Evolutionary conservation across 2,888 invertebrate species (phyloP), one percentile per base, ranked within the genome.

Genomic region (Drosophila birchii): DNA sequence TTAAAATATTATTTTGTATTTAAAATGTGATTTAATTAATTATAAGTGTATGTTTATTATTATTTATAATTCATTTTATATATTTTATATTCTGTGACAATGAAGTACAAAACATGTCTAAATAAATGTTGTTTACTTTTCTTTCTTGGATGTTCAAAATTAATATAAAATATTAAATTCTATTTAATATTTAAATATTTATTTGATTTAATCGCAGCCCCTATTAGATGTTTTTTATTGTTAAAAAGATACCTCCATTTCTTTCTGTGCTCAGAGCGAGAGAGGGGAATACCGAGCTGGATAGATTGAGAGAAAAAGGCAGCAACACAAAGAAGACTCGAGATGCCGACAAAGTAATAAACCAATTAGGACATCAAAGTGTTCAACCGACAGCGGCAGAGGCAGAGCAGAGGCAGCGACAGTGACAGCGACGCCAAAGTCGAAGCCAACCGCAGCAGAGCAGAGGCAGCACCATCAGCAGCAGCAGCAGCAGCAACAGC

Each of bases 331-430:
- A 82, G 81, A 80, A 87, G 80, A 84, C 86, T 78, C 73, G 78
- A 88, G 88, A 90, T 90, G 91, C 90, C 90, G 91, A 91, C 91
- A 91, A 91, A 91, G 90, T 91, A 91, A 91, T 91, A 91, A 91
- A 91, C 91, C 91, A 91, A 91, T 91, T 91, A 91, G 91, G 90
- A 91, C 91, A 90, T 91, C 90, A 91, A 91, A 91, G 91, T 82
- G 80, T 81, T 79, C 88, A 88, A 88, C 90, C 90, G 90, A 88
- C 88, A 84, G 86, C 83, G 71, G 77, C 86, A 88, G 84, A 57
- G 43, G 54, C 81, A 62, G 81, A 20, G 23, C 61, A 20, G 36
- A 57, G 51, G 56, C 41, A n/a, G 43, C 66, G 45, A 43, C 41
- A n/a, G 43, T 63, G 45, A 43, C 55, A 23, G 18, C 59, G 58